phyloP scores from a whole-genome alignment of 2,888 invertebrate species.

The Petrolisthes cinctipes region DNA sequence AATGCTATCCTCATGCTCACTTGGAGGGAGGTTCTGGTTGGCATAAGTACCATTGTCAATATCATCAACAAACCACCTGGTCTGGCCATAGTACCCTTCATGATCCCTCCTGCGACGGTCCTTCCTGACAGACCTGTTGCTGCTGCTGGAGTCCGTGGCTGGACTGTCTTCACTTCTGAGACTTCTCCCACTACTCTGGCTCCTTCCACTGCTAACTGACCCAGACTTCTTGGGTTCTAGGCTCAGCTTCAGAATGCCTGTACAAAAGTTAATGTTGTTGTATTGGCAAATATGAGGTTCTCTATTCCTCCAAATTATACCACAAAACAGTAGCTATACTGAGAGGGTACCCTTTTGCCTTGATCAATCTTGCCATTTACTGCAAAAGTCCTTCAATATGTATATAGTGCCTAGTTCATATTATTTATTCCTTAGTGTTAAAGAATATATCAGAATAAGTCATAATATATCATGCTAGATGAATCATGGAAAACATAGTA shows the following conservation, averaged over 20 bases:
- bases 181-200: constrained; percentile 35
- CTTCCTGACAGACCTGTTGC: background rate
- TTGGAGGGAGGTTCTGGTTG: background rate
- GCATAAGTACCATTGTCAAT: background rate
- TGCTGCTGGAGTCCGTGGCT: background rate
- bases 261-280: background rate
- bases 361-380: too few relatives aligned
- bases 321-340: too few relatives aligned
- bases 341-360: too few relatives aligned
- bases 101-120: background rate
- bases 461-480: too few relatives aligned
- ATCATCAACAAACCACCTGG: constrained; percentile 5
- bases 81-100: background rate
- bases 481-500: too few relatives aligned
- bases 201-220: constrained; percentile 28
- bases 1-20: background rate
- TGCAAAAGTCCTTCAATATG: too few relatives aligned
- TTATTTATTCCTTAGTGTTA: too few relatives aligned
- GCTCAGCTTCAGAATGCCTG: constrained; percentile 53
- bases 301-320: too few relatives aligned
- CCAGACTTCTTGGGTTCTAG: constrained; percentile 49
- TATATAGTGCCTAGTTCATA: too few relatives aligned
- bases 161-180: constrained; percentile 30
- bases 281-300: too few relatives aligned
- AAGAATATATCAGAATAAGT: too few relatives aligned